Conservation (phyloP, 2,888 invertebrate genomes). For the Endotricha flammealis region DNA sequence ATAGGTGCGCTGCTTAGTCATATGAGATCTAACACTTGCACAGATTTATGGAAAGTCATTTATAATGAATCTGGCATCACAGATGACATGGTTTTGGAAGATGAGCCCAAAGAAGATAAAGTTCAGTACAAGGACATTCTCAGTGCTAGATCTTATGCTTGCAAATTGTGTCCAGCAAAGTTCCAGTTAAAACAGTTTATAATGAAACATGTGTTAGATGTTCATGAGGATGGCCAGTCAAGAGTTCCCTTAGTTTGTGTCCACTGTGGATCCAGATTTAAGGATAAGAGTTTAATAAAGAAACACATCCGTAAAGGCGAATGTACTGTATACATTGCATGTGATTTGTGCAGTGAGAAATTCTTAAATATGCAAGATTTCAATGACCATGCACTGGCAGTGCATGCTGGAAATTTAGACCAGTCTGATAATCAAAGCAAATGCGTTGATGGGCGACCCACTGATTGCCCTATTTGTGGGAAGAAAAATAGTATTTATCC, state of each 20-base stretch:
- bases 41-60: constrained; percentile 71
- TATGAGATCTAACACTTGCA: constrained; percentile 70
- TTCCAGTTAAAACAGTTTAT: constrained; percentile 74
- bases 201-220: constrained; percentile 71
- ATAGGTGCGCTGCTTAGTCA: constrained; percentile 73
- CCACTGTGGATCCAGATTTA: constrained; percentile 64
- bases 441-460: constrained; percentile 66
- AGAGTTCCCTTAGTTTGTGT: constrained; percentile 58
- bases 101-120: constrained; percentile 56
- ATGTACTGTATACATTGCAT: constrained; percentile 78
- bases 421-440: constrained; percentile 58
- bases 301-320: constrained; percentile 74
- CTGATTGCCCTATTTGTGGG: constrained; percentile 75
- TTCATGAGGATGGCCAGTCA: constrained; percentile 71
- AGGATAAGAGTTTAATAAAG: constrained; percentile 63
- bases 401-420: constrained; percentile 65
- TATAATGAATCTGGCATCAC: constrained; percentile 70
- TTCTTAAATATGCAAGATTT: constrained; percentile 69
- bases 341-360: constrained; percentile 67
- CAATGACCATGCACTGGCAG: constrained; percentile 64
- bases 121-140: constrained; percentile 71
- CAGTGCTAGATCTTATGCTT: constrained; percentile 71
- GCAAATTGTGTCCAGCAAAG: constrained; percentile 70
- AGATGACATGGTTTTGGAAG: constrained; percentile 65
- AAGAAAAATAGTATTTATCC: constrained; percentile 76